Percentiles rank a stretch among this genome's conserved stretches.
Conservation (phyloP, 2,113 vertebrate species). For the Odocoileus hemionus region DNA sequence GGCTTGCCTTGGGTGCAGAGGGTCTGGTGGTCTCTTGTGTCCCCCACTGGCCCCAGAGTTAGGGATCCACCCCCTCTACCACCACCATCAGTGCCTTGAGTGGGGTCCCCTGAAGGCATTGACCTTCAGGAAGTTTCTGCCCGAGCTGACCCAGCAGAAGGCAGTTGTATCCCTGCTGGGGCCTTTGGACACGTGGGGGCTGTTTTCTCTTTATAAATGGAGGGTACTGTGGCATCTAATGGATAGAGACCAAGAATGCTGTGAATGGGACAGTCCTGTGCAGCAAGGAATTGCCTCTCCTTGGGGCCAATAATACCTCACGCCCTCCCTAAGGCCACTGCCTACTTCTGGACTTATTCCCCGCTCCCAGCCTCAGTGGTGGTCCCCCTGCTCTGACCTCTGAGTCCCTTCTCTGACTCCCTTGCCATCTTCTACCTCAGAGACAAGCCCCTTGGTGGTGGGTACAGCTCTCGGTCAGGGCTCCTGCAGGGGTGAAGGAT, state of each 20-base stretch:
- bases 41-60: fast-evolving
- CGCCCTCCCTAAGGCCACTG: background rate
- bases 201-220: background rate
- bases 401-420: background rate
- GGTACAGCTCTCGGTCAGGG: background rate
- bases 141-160: background rate
- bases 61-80: fast-evolving
- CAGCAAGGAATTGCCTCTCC: background rate
- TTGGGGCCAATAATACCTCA: background rate
- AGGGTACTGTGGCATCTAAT: background rate
- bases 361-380: fast-evolving
- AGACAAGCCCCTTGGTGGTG: background rate
- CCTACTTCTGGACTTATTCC: background rate
- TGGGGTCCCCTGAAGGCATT: background rate
- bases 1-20: background rate
- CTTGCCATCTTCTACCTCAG: background rate
- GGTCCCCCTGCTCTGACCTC: background rate
- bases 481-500: background rate
- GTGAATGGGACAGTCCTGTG: background rate
- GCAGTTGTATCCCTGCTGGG: background rate
- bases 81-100: background rate
- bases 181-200: background rate
- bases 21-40: background rate
- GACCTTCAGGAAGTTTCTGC: background rate
- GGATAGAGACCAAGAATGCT: background rate